Base-by-base conservation (phyloP, 37 sponge, comb jelly and placozoan species). In the Diacarnus erythraeanus region DNA sequence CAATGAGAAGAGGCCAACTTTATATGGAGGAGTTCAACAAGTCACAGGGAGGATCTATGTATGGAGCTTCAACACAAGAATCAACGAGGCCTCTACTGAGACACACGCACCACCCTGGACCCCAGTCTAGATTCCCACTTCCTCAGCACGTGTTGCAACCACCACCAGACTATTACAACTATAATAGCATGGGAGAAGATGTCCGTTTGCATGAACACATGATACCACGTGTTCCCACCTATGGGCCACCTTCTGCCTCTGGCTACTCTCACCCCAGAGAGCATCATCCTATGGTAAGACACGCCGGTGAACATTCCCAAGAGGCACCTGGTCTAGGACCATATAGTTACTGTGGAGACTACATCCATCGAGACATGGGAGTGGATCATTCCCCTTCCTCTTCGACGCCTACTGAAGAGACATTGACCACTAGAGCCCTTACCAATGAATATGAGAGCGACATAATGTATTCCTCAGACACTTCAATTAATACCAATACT, bases 51-150 rank as follows among this genome's bases (percentile, higher is more conserved):
- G 80, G 80, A 2, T 66, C 74, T 37, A 25, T 61, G 1, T 86
- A 79, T 61, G 66, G 57, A 17, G 51, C 58, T 0, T 86, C 86
- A 34, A 79, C 75, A 10, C 86, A 86, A 54, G 86, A 56, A 2
- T 74, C 80, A 64, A 38, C 18, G 2, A 61, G 15, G 37, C 54
- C 71, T 5, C 57, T 69, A 6, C 22, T 78, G 4, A 72, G 73
- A 70, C 85, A 85, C 3, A 23, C 10, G 2, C 57, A 22, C 17
- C 54, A 54, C 1, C 74, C 25, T 54, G 1, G 2, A 25, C 72
- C 20, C 12, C 72, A 72, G 5, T 9, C 22, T 29, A 72, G 41
- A 40, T 10, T 21, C 51, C 38, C 69, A 36, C 42, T 44, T 43
- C n/a, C n/a, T n/a, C 51, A 30, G 57, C 60, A 60, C 15, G 21